Evolutionary conservation across 1,140 invertebrate species (phyloP).

Genomic region (Listronotus bonariensis): DNA sequence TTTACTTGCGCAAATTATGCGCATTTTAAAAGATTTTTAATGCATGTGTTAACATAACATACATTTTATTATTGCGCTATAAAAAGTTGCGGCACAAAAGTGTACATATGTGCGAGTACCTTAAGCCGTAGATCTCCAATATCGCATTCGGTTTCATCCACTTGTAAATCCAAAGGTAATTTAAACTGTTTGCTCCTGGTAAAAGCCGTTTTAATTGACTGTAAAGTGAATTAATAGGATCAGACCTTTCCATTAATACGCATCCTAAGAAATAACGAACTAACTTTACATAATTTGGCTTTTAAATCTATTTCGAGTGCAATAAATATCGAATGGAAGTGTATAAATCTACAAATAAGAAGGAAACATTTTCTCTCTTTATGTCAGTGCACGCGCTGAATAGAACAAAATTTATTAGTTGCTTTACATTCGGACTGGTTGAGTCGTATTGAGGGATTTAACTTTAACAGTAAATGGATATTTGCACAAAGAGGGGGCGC

Average conservation of each 20-base stretch:
- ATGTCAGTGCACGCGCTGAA: slow-evolving; percentile 20
- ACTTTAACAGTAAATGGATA: background rate
- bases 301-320: slow-evolving; percentile 24
- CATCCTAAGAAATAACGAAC: slow-evolving; percentile 26
- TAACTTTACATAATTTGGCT: slow-evolving; percentile 31
- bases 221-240: slow-evolving; percentile 12
- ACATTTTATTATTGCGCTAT: too few species aligned
- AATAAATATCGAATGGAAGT: slow-evolving; percentile 31
- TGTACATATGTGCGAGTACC: too few species aligned
- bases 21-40: too few species aligned
- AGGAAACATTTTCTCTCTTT: slow-evolving; percentile 28
- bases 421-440: slow-evolving; percentile 19
- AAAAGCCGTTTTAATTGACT: slow-evolving; percentile 29
- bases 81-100: too few species aligned
- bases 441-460: slow-evolving; percentile 13
- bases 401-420: slow-evolving; percentile 26
- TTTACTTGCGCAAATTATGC: too few species aligned
- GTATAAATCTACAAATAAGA: slow-evolving; percentile 32
- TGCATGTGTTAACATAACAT: too few species aligned
- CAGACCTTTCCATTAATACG: slow-evolving; percentile 24
- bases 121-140: slow-evolving; percentile 21
- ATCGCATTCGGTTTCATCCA: slow-evolving; percentile 24
- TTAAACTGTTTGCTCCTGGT: slow-evolving; percentile 27
- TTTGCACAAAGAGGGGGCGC: too few species aligned
- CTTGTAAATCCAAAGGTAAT: slow-evolving; percentile 27